Evolutionary conservation across 2,797 vertebrate species (phyloP).

Genomic region (Jordanella pulchra): DNA sequence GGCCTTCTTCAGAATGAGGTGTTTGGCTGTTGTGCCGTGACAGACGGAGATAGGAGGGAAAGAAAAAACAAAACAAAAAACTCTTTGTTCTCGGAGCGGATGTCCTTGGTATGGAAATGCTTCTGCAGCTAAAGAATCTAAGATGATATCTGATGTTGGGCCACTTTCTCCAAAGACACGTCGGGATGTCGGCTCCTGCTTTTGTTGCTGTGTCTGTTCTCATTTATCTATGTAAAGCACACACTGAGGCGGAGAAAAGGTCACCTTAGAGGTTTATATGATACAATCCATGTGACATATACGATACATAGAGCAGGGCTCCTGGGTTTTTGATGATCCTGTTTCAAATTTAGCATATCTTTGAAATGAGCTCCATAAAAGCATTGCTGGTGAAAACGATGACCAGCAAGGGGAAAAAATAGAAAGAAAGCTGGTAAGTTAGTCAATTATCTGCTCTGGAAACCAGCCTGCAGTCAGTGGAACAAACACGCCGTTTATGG

Average conservation of each 20-base stretch:
- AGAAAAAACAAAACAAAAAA: conserved; percentile 32
- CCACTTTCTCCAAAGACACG: conserved; percentile 25
- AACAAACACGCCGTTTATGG: conserved; percentile 50
- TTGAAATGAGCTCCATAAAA: conserved; percentile 30
- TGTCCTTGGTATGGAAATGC: conserved; percentile 68
- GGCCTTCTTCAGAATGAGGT: conserved; percentile 42
- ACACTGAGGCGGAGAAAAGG: conserved; percentile 18
- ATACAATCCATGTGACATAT: conserved; percentile 5
- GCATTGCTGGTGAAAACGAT: conserved; percentile 15
- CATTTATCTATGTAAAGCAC: conserved; percentile 27
- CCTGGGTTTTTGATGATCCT: conserved; percentile 34
- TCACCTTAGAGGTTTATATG: conserved; percentile 2
- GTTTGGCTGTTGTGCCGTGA: conserved; percentile 39
- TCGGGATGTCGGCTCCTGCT: conserved; percentile 15
- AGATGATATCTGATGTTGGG: conserved; percentile 46
- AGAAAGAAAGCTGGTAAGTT: conserved; percentile 5
- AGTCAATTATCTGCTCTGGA: too few relatives aligned
- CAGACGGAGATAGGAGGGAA: conserved; percentile 46
- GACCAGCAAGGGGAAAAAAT: conserved; percentile 14
- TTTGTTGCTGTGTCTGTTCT: conserved; percentile 30
- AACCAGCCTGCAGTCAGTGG: too few relatives aligned
- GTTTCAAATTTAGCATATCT: conserved; percentile 36
- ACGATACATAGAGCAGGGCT: conserved; percentile 2
- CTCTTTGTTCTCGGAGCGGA: conserved; percentile 43
- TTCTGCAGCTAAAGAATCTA: conserved; percentile 40